Conservation (phyloP, 1,140 invertebrate species). For the Drosophila pseudoananassae region DNA sequence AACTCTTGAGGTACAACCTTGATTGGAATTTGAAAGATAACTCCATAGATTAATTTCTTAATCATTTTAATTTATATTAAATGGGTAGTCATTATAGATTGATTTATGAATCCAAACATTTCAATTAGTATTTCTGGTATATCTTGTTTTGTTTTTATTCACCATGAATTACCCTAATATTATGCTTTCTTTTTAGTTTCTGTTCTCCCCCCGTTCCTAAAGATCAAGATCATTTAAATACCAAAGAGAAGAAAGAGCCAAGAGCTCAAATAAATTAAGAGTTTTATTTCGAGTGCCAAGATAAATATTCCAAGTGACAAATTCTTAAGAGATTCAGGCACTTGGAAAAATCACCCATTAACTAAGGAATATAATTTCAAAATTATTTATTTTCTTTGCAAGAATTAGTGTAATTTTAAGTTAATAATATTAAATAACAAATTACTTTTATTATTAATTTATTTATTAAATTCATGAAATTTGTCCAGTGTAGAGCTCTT, state of each 20-base stretch:
- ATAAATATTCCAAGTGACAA: background rate
- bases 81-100: background rate
- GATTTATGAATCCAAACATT: background rate
- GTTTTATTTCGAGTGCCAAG: background rate
- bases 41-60: background rate
- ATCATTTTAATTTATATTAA: background rate
- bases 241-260: background rate
- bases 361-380: too few species aligned
- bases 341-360: background rate
- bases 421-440: too few species aligned
- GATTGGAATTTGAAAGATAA: background rate
- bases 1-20: background rate
- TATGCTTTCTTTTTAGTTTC: background rate
- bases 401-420: too few species aligned
- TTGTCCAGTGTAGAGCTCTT: background rate
- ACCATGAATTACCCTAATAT: background rate
- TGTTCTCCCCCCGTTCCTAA: too few species aligned
- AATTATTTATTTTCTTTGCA: too few species aligned
- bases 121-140: too few species aligned
- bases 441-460: too few species aligned
- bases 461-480: background rate
- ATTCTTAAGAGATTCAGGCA: background rate
- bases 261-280: background rate
- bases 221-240: constrained; percentile 11
- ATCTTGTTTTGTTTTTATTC: too few species aligned